Evolutionary conservation across 2,113 vertebrate species (phyloP).

Genomic region (Apteryx mantelli): DNA sequence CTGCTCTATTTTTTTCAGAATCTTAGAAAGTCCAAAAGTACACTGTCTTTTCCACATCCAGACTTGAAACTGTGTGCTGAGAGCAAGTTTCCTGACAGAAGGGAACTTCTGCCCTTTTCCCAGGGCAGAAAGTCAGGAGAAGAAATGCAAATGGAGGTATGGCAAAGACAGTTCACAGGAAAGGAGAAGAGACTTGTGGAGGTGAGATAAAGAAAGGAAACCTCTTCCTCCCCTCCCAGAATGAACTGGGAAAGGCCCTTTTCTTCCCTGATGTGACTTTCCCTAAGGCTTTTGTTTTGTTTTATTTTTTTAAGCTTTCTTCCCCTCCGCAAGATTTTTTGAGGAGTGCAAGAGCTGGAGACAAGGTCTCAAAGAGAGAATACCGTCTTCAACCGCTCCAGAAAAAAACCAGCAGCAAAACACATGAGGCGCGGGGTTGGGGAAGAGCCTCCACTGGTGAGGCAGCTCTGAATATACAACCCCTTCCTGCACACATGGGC

Average conservation of each 20-base stretch:
- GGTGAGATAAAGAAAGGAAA: neutral
- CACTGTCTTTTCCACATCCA: neutral
- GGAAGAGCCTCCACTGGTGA: neutral
- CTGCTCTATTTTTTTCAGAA: neutral
- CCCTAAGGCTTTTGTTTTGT: neutral
- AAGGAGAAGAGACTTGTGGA: neutral
- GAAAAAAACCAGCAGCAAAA: neutral
- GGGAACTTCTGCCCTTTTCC: no score
- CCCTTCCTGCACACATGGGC: neutral
- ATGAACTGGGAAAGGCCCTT: neutral
- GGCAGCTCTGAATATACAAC: neutral
- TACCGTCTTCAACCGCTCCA: neutral
- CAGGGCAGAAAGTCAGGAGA: neutral
- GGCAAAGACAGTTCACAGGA: neutral
- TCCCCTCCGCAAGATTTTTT: neutral
- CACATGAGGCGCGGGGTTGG: neutral
- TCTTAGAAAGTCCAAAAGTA: neutral
- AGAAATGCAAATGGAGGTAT: neutral
- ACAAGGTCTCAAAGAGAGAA: neutral
- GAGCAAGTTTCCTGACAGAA: neutral
- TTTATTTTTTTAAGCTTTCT: neutral
- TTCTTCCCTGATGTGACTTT: neutral
- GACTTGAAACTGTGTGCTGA: neutral
- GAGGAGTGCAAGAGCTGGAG: neutral
- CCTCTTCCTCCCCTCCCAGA: neutral